Conservation (phyloP, 2,797 vertebrate species). For the Austrolebias charrua region DNA sequence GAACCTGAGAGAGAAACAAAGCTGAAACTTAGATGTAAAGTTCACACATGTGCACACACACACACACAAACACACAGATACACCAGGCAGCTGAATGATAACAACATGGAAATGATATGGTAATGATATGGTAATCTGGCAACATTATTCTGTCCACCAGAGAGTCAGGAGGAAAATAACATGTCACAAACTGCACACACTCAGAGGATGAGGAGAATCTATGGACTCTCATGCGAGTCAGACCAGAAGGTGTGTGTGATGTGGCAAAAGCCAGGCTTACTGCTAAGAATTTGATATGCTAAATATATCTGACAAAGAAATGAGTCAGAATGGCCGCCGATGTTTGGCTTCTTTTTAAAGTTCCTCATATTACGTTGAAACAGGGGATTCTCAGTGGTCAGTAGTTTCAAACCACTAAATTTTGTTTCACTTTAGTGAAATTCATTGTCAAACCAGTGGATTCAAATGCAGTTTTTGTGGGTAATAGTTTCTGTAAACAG, state of each 20-base stretch:
- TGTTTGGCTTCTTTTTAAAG: background rate
- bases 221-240: slow-evolving; percentile 38
- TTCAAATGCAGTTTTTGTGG: too few species aligned
- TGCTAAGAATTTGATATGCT: background rate
- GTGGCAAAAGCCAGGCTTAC: slow-evolving; percentile 19
- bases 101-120: slow-evolving; percentile 83
- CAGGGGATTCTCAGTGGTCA: too few species aligned
- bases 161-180: slow-evolving; percentile 71
- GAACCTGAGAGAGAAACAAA: slow-evolving; percentile 55
- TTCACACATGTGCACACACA: slow-evolving; percentile 41
- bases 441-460: too few species aligned
- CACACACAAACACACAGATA: background rate
- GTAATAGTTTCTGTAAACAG: too few species aligned
- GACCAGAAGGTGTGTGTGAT: slow-evolving; percentile 25
- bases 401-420: too few species aligned
- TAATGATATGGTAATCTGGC: slow-evolving; percentile 84
- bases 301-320: slow-evolving; percentile 2
- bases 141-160: slow-evolving; percentile 82
- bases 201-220: slow-evolving; percentile 42
- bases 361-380: too few species aligned
- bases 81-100: slow-evolving; percentile 62
- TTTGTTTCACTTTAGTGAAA: too few species aligned
- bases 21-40: slow-evolving; percentile 71
- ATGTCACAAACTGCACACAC: slow-evolving; percentile 58
- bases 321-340: background rate